Percentiles rank a stretch among this genome's conserved stretches.
These are phyloP conservation scores for Chelon labrosus DNA, from an alignment of 2,797 vertebrate species.

Conservation along the genomic window DNA sequence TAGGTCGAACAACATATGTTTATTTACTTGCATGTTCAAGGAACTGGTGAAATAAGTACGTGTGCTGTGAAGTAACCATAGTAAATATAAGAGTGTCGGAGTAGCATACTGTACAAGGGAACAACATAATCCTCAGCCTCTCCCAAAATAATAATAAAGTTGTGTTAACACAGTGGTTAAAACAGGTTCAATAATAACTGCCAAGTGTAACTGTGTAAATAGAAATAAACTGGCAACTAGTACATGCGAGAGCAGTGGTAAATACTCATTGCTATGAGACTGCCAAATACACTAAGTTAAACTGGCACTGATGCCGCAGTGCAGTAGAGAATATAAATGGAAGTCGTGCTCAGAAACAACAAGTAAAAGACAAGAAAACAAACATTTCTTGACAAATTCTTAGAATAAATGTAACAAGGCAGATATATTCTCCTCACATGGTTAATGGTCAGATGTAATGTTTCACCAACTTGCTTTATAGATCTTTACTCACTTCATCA, in stretches of 20 bases:
- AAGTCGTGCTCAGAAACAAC: constrained; percentile 8
- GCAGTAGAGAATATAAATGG: constrained; percentile 3
- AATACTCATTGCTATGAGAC: not conserved
- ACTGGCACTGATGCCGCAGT: not conserved
- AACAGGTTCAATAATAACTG: not conserved
- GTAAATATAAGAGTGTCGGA: too few relatives aligned
- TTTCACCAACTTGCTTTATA: too few relatives aligned
- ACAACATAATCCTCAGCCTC: too few relatives aligned
- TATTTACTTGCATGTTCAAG: too few relatives aligned
- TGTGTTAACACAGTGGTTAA: not conserved
- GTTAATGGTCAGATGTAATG: too few relatives aligned
- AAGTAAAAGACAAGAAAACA: not conserved
- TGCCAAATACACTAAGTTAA: constrained; percentile 1
- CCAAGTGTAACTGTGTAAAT: not conserved
- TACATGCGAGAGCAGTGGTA: not conserved
- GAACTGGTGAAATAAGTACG: too few relatives aligned
- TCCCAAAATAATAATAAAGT: too few relatives aligned
- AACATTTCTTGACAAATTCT: not conserved
- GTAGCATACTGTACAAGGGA: too few relatives aligned
- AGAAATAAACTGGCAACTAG: constrained; percentile 2
- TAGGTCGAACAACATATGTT: too few relatives aligned
- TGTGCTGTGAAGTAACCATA: too few relatives aligned
- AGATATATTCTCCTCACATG: not conserved
- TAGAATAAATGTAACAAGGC: constrained; percentile 9
- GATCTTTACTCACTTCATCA: too few relatives aligned